A percentile compares a stretch with the other conserved stretches of the same genome.
These are phyloP conservation scores for Ovis canadensis DNA, from an alignment of 2,113 vertebrate species.

Conservation along the genomic window DNA sequence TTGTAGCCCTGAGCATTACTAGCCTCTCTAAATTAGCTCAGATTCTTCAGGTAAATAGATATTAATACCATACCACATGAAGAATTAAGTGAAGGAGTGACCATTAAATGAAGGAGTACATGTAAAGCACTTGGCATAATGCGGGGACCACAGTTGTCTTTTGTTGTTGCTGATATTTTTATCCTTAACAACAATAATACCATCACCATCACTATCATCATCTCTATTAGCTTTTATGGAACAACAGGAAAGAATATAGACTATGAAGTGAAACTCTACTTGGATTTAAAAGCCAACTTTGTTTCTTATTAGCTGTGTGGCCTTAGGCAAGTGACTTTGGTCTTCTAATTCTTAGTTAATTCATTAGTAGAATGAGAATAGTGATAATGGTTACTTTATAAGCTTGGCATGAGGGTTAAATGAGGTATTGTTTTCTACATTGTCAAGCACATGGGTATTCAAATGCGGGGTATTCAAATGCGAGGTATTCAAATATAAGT, in stretches of 20 bases:
- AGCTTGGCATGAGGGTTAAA: neutral
- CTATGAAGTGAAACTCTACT: neutral
- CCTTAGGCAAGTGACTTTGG: neutral
- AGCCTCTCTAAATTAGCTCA: neutral
- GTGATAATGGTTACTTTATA: neutral
- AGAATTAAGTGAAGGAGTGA: neutral
- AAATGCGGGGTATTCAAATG: neutral
- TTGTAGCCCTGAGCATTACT: neutral
- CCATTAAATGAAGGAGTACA: neutral
- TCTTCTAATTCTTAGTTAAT: neutral
- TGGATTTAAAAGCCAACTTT: neutral
- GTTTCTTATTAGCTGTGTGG: neutral
- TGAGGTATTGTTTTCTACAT: neutral
- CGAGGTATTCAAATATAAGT: neutral
- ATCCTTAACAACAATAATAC: neutral
- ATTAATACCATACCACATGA: neutral
- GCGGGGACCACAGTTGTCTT: neutral
- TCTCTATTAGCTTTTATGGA: neutral
- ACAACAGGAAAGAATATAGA: neutral
- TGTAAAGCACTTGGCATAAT: neutral
- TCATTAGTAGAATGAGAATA: neutral
- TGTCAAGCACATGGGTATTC: neutral
- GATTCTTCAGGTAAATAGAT: neutral
- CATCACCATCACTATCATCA: neutral
- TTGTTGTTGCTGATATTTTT: neutral